These are phyloP conservation scores for Cebus imitator DNA, from an alignment of 2,113 vertebrate genomes.

Conservation along the genomic window DNA sequence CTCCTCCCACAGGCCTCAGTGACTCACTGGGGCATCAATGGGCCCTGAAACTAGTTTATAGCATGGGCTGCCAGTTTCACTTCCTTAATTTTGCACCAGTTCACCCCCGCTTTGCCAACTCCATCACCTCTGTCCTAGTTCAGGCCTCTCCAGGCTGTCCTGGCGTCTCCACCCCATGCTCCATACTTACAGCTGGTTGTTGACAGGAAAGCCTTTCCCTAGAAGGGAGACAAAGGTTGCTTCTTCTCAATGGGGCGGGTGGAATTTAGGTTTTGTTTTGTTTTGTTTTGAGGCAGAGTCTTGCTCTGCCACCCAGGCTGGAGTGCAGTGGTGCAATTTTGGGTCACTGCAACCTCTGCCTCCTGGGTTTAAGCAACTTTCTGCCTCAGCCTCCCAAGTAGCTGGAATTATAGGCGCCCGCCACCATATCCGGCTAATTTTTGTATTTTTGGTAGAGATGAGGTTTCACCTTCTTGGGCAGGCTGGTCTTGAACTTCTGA, in stretches of 20 bases:
- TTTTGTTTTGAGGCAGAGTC: no score
- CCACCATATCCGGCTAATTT: no score
- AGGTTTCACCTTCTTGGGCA: no score
- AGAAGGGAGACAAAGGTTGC: neutral
- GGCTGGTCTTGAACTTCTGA: no score
- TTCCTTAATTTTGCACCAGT: constrained; percentile 39
- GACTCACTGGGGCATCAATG: constrained; percentile 6
- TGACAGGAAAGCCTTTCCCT: neutral
- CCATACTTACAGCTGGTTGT: neutral
- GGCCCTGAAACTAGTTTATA: neutral
- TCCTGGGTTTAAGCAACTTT: no score
- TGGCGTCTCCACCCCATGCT: neutral
- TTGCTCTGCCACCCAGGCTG: no score
- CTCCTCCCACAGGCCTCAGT: neutral
- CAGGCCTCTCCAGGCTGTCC: neutral
- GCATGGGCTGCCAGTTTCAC: neutral
- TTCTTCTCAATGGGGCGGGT: neutral
- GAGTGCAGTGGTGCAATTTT: no score
- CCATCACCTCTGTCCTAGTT: constrained; percentile 1
- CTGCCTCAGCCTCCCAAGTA: no score
- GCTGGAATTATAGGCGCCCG: no score
- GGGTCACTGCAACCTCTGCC: no score
- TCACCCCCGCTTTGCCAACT: neutral
- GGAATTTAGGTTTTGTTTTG: neutral
- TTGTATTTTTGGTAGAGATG: no score